A percentile compares a stretch with the other conserved stretches of the same genome.
phyloP scores from a whole-genome alignment of 2,113 vertebrate species.

The Mobula hypostoma region DNA sequence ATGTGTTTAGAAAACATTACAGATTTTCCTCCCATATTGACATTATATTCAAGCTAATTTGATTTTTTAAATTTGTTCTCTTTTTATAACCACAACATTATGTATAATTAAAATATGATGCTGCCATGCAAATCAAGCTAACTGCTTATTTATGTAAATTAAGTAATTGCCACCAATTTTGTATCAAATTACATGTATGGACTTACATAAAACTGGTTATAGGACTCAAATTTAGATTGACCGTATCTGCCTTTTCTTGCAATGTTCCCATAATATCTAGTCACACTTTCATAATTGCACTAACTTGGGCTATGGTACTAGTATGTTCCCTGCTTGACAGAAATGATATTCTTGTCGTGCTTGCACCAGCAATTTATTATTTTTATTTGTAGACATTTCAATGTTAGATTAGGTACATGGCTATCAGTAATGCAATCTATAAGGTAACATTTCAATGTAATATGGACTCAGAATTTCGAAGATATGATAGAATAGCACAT shows the following conservation, averaged over 20 bases:
- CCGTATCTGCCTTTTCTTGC: neutral
- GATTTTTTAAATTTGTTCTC: neutral
- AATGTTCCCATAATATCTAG: neutral
- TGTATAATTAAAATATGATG: neutral
- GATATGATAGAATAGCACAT: neutral
- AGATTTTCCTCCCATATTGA: neutral
- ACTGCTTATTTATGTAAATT: neutral
- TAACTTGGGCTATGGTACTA: neutral
- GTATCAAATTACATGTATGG: neutral
- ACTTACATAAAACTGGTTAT: neutral
- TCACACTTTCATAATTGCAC: neutral
- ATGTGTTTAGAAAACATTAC: neutral
- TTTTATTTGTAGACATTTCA: neutral
- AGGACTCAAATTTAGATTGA: neutral
- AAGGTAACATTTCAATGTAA: neutral
- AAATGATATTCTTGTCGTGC: neutral
- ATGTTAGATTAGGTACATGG: neutral
- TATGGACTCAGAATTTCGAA: neutral
- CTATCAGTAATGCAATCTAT: slow-evolving; percentile 17
- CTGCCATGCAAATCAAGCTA: neutral
- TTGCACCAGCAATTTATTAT: neutral
- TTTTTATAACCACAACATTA: neutral
- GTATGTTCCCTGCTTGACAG: neutral
- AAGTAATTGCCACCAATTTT: neutral
- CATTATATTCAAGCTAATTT: neutral